A percentile compares a stretch with the other conserved stretches of the same genome.
These are phyloP conservation scores for Sebastes schlegelii DNA, from an alignment of 2,113 vertebrate genomes.

Conservation along the genomic window DNA sequence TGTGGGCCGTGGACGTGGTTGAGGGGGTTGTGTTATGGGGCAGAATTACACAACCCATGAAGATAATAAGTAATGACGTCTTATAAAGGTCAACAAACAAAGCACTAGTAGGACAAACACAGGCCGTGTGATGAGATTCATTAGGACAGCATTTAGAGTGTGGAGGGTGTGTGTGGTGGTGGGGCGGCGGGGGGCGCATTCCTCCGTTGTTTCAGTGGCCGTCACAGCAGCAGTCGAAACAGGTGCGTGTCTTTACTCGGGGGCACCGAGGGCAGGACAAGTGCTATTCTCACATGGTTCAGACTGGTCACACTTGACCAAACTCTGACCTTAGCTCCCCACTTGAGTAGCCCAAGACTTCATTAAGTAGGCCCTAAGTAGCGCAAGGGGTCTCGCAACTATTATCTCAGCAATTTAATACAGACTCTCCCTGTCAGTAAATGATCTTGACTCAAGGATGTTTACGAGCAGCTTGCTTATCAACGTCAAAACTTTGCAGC, in stretches of 20 bases:
- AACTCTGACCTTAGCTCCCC: conserved; percentile 62
- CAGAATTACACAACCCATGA: conserved; percentile 66
- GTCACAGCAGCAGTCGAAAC: conserved; percentile 76
- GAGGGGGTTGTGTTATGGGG: conserved; percentile 52
- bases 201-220: conserved; percentile 48
- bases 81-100: conserved; percentile 81
- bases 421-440: conserved; percentile 24
- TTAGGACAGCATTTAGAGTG: conserved; percentile 64
- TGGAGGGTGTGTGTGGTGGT: conserved; percentile 10
- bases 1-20: conserved; percentile 17
- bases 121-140: conserved; percentile 71
- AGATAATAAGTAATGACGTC: conserved; percentile 73
- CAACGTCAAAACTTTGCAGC: conserved; percentile 43
- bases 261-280: conserved; percentile 50
- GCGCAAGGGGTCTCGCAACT: conserved; percentile 45
- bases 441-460: conserved; percentile 54
- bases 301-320: conserved; percentile 73
- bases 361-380: conserved; percentile 58
- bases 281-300: conserved; percentile 71
- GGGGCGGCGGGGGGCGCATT: conserved; percentile 26
- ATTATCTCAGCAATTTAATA: conserved; percentile 60
- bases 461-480: conserved; percentile 48
- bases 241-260: conserved; percentile 76
- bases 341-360: conserved; percentile 50
- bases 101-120: conserved; percentile 59